Conservation (phyloP, 2,888 invertebrate species). For the Diloba caeruleocephala region DNA sequence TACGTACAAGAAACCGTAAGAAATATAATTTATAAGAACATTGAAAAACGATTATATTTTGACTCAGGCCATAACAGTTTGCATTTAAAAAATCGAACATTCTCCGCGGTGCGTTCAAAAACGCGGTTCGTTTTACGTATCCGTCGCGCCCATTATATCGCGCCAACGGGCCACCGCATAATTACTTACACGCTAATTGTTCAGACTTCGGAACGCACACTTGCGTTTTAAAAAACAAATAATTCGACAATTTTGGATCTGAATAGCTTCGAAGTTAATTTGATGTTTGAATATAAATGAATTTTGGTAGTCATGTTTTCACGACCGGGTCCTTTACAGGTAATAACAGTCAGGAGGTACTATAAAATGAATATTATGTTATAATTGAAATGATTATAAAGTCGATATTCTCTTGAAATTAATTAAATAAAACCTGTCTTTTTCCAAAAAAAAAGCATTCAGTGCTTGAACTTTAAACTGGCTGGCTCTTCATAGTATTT, state of each 20-base stretch:
- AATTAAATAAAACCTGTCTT: too few relatives aligned
- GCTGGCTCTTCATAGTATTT: too few relatives aligned
- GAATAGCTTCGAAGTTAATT: slow-evolving; percentile 27
- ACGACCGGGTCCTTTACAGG: slow-evolving; percentile 1
- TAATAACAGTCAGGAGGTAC: background rate
- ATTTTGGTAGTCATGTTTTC: slow-evolving; percentile 13
- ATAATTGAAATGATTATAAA: too few relatives aligned
- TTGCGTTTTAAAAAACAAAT: slow-evolving; percentile 36
- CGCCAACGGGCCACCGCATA: slow-evolving; percentile 73
- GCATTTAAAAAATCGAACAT: slow-evolving; percentile 52
- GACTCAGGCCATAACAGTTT: slow-evolving; percentile 25
- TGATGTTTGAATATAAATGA: slow-evolving; percentile 19
- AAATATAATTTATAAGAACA: slow-evolving; percentile 1
- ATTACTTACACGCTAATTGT: slow-evolving; percentile 80
- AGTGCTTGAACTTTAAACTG: too few relatives aligned
- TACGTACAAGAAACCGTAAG: slow-evolving; percentile 1
- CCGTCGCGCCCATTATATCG: slow-evolving; percentile 70
- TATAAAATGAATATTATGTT: too few relatives aligned
- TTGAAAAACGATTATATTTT: slow-evolving; percentile 13
- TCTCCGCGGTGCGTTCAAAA: slow-evolving; percentile 55
- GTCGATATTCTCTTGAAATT: too few relatives aligned
- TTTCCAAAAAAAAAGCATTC: too few relatives aligned
- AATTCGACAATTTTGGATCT: slow-evolving; percentile 40
- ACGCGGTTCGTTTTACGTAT: slow-evolving; percentile 71
- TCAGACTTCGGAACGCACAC: slow-evolving; percentile 59